Evolutionary conservation across 2,888 invertebrate genomes (phyloP).

Genomic region (Pegoplata infirma): DNA sequence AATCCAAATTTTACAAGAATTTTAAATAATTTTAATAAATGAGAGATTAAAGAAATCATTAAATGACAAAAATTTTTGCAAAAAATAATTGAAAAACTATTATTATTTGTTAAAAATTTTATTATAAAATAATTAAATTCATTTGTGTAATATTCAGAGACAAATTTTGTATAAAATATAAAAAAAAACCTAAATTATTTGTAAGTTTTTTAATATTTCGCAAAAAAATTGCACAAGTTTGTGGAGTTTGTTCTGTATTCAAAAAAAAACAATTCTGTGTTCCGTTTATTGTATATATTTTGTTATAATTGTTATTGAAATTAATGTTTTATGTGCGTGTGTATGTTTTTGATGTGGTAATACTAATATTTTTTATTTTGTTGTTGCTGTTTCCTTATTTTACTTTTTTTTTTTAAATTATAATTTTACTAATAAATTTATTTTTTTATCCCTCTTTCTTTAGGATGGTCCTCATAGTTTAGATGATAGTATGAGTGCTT

Average conservation of each 20-base stretch:
- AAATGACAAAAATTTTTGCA: not conserved
- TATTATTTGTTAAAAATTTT: conserved; percentile 21
- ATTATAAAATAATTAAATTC: too few species aligned
- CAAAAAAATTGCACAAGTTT: conserved; percentile 13
- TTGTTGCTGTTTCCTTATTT: not conserved
- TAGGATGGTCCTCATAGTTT: conserved; percentile 72
- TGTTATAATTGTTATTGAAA: not conserved
- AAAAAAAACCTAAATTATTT: conserved; percentile 4
- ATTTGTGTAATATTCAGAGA: not conserved
- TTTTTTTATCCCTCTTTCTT: conserved; percentile 18
- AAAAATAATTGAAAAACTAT: conserved; percentile 6
- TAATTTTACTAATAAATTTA: conserved; percentile 2
- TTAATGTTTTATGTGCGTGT: not conserved
- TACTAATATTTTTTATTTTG: conserved; percentile 27
- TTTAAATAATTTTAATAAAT: conserved; percentile 53
- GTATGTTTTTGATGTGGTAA: not conserved
- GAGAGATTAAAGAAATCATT: too few species aligned
- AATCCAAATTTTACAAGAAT: conserved; percentile 47
- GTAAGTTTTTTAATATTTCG: not conserved
- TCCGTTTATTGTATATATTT: not conserved
- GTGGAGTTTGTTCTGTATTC: not conserved
- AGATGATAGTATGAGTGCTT: conserved; percentile 76
- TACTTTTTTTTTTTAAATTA: conserved; percentile 10
- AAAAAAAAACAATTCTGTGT: too few species aligned
- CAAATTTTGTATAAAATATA: not conserved